A percentile compares a stretch with the other conserved stretches of the same genome.
These are phyloP conservation scores for Brienomyrus brachyistius DNA, from an alignment of 2,113 vertebrate genomes.

Conservation along the genomic window DNA sequence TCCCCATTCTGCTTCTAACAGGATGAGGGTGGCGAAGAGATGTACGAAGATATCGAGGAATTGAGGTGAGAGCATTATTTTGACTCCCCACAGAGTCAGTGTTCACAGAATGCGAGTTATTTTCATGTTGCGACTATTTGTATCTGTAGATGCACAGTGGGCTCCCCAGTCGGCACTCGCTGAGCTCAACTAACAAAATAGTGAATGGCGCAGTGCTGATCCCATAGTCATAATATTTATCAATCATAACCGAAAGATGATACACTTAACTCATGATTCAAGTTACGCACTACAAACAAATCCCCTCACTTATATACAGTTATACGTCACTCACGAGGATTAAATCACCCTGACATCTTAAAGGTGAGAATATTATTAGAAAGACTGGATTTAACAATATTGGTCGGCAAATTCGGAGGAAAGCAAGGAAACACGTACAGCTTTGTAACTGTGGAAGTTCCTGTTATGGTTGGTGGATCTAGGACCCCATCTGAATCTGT, in stretches of 20 bases:
- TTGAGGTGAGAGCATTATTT: slow-evolving; percentile 56
- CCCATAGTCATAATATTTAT: not conserved
- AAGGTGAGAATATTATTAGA: not conserved
- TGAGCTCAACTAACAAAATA: not conserved
- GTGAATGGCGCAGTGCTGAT: not conserved
- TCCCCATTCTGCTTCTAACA: slow-evolving; percentile 32
- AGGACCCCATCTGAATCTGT: not conserved
- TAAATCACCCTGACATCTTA: not conserved
- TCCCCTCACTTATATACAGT: not conserved
- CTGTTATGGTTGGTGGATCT: not conserved
- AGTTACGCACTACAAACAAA: not conserved
- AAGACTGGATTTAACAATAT: not conserved
- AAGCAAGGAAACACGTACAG: not conserved
- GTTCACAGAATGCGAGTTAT: not conserved
- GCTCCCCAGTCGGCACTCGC: not conserved
- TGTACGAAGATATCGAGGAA: slow-evolving; percentile 78
- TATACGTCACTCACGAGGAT: not conserved
- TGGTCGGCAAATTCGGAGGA: not conserved
- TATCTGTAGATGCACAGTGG: not conserved
- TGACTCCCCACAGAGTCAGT: not conserved
- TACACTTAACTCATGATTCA: not conserved
- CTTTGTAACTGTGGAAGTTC: not conserved
- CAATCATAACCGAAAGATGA: not conserved
- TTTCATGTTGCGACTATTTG: not conserved
- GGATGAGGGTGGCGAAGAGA: slow-evolving; percentile 70